Evolutionary conservation across 2,113 vertebrate species (phyloP), one percentile per base, ranked within the genome.

Genomic region (Craseonycteris thonglongyai): DNA sequence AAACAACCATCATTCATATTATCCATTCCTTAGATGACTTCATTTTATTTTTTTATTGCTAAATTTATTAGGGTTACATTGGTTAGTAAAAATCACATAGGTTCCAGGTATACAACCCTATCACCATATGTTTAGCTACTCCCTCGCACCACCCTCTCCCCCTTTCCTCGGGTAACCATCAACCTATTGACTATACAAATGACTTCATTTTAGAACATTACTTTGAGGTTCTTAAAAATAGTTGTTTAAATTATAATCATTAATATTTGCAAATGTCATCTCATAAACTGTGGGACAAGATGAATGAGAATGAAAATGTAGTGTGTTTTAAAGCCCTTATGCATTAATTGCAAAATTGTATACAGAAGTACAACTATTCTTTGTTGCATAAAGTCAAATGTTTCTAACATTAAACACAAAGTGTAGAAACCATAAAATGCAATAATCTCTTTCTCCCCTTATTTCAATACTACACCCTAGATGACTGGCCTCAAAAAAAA

Each of bases 211-310:
- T 82, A 89, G 66, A 95, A 69, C 56, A 76, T 26, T 76, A 54
- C 30, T 84, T 30, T 94, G n/a, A 51, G 9, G 22, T 75, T 93
- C 58, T 47, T 72, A 91, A 94, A 92, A 84, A 59, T 68, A 88
- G 22, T 95, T 89, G 33, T 81, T 92, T 82, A 90, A 90, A 76
- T n/a, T 45, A 71, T 22, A 76, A 59, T 72, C 54, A 61, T 69
- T 84, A 94, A 82, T 30, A 84, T 89, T 82, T 89, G 42, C 35
- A 94, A 82, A 94, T 80, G 47, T 86, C 47, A 80, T 74, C 26
- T 88, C 30, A 80, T 0, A 71, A 35, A 54, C 35, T 61, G 8
- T 59, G 33, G 45, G 22, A 86, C 12, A 21, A 88, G 28, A 83
- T 85, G 16, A 42, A 33, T 21, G 3, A 92, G n/a, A 94, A 90